Evolutionary conservation across 1,140 invertebrate genomes (phyloP).

Genomic region (Hyposmocoma kahamanoa): DNA sequence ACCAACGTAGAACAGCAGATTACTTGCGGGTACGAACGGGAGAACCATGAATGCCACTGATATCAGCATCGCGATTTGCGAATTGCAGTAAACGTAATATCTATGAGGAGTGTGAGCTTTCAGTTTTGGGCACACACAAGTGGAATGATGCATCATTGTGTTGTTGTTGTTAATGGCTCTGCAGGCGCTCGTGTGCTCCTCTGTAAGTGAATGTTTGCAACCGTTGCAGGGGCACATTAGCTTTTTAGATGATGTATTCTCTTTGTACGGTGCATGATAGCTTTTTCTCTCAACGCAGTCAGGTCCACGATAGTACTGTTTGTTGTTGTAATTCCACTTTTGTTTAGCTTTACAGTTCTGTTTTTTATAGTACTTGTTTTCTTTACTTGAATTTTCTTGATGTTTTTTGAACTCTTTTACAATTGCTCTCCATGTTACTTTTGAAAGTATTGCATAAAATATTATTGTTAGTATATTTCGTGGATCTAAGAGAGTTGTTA

Average conservation of each 20-base stretch:
- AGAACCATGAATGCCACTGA: constrained; percentile 87
- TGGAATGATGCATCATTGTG: constrained; percentile 62
- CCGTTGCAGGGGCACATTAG: constrained; percentile 66
- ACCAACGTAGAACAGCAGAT: constrained; percentile 96
- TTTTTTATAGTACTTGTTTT: constrained; percentile 53
- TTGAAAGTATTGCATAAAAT: constrained; percentile 79
- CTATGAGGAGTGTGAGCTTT: constrained; percentile 37
- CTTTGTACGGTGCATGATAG: constrained; percentile 47
- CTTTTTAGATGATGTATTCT: constrained; percentile 49
- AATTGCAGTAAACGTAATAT: constrained; percentile 42
- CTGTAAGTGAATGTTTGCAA: constrained; percentile 72
- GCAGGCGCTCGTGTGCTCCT: constrained; percentile 72
- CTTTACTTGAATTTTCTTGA: constrained; percentile 37
- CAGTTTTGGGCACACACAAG: constrained; percentile 57
- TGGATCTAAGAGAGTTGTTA: constrained; percentile 82
- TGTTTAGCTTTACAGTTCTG: constrained; percentile 51
- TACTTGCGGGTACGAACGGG: constrained; percentile 95
- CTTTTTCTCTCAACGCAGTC: constrained; percentile 54
- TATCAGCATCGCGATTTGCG: constrained; percentile 74
- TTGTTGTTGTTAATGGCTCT: constrained; percentile 77
- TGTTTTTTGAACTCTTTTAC: constrained; percentile 46
- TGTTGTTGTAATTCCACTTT: constrained; percentile 57
- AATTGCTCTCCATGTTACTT: constrained; percentile 61
- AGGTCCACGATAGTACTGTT: constrained; percentile 48
- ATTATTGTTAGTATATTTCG: constrained; percentile 82